These are phyloP conservation scores for Illadopsis cleaveri DNA, from an alignment of 2,113 vertebrate genomes.

Conservation along the genomic window DNA sequence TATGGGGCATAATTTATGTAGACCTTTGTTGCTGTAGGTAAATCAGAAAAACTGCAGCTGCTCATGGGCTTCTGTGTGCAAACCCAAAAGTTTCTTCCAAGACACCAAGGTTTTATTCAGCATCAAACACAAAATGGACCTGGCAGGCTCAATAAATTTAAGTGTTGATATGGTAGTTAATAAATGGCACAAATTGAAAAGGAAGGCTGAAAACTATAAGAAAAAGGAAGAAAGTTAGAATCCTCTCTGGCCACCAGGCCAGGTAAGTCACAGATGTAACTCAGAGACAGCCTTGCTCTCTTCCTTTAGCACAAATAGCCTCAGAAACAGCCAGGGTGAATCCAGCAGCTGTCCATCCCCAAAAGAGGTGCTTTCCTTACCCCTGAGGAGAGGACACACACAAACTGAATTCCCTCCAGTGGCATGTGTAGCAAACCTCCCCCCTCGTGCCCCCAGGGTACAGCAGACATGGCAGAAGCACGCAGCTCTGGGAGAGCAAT, in stretches of 20 bases:
- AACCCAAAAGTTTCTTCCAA: neutral
- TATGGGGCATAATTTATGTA: fast-evolving
- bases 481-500: fast-evolving
- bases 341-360: neutral
- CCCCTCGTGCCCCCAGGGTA: neutral
- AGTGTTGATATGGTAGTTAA: neutral
- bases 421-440: fast-evolving
- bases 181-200: neutral
- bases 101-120: neutral
- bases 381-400: neutral
- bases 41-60: neutral
- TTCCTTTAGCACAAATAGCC: neutral
- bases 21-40: neutral
- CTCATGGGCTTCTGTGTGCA: neutral
- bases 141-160: neutral
- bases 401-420: neutral
- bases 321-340: neutral
- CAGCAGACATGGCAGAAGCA: neutral
- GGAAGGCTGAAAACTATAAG: neutral
- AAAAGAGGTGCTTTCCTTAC: neutral
- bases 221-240: neutral
- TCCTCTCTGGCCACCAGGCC: neutral
- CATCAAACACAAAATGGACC: neutral
- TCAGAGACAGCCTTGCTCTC: neutral
- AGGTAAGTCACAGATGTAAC: neutral